Evolutionary conservation across 2,113 vertebrate genomes (phyloP).

Genomic region (Mesocricetus auratus): DNA sequence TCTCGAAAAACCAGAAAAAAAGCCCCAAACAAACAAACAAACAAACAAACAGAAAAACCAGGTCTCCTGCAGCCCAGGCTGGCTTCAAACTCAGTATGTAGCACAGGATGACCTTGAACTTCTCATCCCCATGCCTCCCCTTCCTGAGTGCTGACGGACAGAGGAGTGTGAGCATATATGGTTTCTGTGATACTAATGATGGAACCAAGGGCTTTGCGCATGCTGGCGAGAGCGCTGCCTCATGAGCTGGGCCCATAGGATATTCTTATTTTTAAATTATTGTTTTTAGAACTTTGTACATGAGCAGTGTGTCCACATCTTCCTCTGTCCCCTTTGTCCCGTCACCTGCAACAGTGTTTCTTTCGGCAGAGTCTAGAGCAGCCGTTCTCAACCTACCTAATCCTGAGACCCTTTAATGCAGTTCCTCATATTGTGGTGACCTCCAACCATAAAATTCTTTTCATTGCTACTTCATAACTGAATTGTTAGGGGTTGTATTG

Average conservation of each 20-base stretch:
- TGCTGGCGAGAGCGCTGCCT: no score
- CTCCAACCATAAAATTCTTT: not conserved
- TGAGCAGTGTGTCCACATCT: not conserved
- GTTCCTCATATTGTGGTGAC: not conserved
- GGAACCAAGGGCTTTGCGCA: not conserved
- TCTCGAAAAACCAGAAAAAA: no score
- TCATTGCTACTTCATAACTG: not conserved
- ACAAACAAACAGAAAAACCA: no score
- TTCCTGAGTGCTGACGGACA: not conserved
- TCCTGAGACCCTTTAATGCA: no score
- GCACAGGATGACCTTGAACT: not conserved
- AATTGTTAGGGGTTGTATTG: not conserved
- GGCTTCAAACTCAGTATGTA: not conserved
- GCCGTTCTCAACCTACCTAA: not conserved
- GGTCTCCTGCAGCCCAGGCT: not conserved
- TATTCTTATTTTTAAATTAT: not conserved
- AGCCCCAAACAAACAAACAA: no score
- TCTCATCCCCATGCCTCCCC: not conserved
- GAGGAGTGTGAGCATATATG: no score
- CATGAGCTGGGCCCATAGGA: not conserved
- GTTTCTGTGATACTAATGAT: not conserved
- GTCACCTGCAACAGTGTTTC: accelerated
- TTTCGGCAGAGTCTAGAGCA: not conserved
- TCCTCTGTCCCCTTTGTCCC: not conserved
- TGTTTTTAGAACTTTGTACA: not conserved